Evolutionary conservation across 2,113 vertebrate species (phyloP).

Genomic region (Dendrocopos noguchii): DNA sequence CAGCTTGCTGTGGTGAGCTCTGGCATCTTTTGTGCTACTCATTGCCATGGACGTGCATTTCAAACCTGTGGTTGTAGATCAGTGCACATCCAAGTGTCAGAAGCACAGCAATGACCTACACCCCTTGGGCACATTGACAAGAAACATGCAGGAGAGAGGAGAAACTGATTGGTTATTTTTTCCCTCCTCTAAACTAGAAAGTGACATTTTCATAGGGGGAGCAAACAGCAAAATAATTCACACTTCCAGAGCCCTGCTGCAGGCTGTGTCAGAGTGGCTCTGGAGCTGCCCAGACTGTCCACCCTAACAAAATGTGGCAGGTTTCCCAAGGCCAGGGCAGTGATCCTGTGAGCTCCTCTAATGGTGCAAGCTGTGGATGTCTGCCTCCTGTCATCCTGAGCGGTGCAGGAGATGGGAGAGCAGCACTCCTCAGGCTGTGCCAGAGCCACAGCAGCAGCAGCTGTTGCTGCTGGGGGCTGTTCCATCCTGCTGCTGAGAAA

Average conservation of each 20-base stretch:
- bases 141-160: not conserved
- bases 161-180: not conserved
- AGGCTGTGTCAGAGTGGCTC: not conserved
- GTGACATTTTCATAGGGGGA: not conserved
- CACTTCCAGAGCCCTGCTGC: not conserved
- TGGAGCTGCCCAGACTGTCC: not conserved
- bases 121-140: too few relatives aligned
- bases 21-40: not conserved
- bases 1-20: not conserved
- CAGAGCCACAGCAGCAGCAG: not conserved
- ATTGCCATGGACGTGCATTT: not conserved
- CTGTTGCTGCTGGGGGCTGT: not conserved
- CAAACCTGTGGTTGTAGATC: not conserved
- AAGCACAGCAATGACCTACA: too few relatives aligned
- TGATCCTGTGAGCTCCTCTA: not conserved
- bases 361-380: not conserved
- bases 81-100: not conserved
- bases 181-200: not conserved
- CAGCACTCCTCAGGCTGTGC: not conserved
- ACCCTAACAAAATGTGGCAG: not conserved
- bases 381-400: constrained; percentile 4
- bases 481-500: not conserved
- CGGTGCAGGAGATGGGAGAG: not conserved
- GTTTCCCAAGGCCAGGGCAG: not conserved
- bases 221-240: not conserved